Evolutionary conservation across 2,113 vertebrate genomes (phyloP).

Genomic region (Corythaixoides concolor): DNA sequence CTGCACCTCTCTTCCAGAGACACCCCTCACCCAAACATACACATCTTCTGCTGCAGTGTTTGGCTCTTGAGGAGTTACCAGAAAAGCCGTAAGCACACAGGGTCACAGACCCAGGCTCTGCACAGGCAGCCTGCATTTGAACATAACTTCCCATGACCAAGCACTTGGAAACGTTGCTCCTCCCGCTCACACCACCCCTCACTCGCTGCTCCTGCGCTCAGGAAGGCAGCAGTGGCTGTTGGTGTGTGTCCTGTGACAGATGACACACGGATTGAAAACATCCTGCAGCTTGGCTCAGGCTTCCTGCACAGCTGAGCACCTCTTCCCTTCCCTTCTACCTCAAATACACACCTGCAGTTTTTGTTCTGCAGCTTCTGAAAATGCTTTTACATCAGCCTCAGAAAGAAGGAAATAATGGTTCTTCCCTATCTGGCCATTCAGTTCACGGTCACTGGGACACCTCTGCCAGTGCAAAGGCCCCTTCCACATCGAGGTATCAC

Average conservation of each 20-base stretch:
- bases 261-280: not conserved
- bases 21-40: not conserved
- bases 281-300: not conserved
- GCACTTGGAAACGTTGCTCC: not conserved
- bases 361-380: not conserved
- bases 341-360: not conserved
- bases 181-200: not conserved
- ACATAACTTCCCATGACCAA: no score
- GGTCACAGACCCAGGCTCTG: no score
- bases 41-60: not conserved
- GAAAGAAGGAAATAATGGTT: not conserved
- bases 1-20: not conserved
- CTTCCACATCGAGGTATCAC: accelerated
- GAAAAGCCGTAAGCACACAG: not conserved
- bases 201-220: accelerated
- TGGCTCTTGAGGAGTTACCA: not conserved
- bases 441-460: accelerated
- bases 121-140: not conserved
- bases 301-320: not conserved
- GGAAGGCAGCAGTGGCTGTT: not conserved
- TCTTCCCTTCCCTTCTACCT: not conserved
- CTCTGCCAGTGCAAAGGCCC: not conserved
- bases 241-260: accelerated
- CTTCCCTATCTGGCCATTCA: not conserved
- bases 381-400: not conserved